Percentiles rank a stretch among this genome's conserved stretches.
Conservation (phyloP, 92 coral and sea anemone genomes). For the Porites cylindrica region DNA sequence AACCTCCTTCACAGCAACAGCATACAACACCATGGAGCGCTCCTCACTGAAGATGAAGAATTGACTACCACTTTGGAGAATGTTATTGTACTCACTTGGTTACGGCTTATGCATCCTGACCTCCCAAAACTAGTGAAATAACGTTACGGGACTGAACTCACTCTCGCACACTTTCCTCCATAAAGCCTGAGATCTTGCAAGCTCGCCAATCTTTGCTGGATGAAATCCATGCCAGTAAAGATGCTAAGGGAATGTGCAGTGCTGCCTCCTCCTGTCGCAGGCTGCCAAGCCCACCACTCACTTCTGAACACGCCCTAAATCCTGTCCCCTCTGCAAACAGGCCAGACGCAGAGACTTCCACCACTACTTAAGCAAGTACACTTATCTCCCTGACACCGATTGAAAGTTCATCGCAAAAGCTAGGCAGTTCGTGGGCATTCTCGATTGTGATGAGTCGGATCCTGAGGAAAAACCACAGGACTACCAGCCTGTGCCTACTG, state of each 20-base stretch:
- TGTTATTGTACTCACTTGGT: neutral
- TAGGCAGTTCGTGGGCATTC: too few species aligned
- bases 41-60: constrained; percentile 18
- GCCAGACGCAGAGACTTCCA: constrained; percentile 41
- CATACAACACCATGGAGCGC: constrained; percentile 43
- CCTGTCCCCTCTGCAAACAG: constrained; percentile 32
- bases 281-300: too few species aligned
- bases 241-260: constrained; percentile 36
- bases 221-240: neutral
- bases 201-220: constrained; percentile 1
- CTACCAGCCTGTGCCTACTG: neutral
- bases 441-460: too few species aligned
- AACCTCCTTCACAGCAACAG: constrained; percentile 7
- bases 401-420: neutral
- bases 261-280: constrained; percentile 20
- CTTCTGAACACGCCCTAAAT: constrained; percentile 1
- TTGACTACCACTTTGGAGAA: neutral
- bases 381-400: constrained; percentile 24
- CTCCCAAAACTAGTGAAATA: constrained; percentile 40
- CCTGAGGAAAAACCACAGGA: neutral
- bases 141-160: neutral
- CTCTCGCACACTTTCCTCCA: constrained; percentile 38
- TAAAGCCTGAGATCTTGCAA: constrained; percentile 1
- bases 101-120: constrained; percentile 18
- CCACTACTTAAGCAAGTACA: constrained; percentile 43